phyloP scores from a whole-genome alignment of 2,113 vertebrate genomes.

The Calidris pugnax region DNA sequence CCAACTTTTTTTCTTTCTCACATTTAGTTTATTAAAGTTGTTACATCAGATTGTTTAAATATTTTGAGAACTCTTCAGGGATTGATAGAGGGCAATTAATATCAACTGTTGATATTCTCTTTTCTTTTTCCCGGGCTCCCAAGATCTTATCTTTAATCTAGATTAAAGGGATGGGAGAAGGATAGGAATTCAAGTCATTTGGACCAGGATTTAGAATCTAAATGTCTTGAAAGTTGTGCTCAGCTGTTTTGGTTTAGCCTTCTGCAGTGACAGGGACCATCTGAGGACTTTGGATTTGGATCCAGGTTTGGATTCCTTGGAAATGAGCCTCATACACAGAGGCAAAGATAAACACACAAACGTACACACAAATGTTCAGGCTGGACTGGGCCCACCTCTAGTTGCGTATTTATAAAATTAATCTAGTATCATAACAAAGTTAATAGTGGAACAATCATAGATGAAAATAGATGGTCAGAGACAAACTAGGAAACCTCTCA shows the following conservation, averaged over 20 bases:
- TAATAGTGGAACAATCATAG: not conserved
- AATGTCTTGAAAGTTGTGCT: conserved; percentile 1
- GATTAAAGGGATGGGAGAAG: conserved; percentile 19
- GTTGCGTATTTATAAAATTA: not conserved
- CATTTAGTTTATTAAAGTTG: conserved; percentile 32
- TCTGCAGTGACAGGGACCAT: conserved; percentile 30
- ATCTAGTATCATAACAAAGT: not conserved
- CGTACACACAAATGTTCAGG: not conserved
- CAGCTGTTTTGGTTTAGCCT: conserved; percentile 22
- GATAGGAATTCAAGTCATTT: conserved; percentile 28
- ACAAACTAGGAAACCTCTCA: not conserved
- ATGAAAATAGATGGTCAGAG: not conserved
- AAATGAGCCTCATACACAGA: conserved; percentile 15
- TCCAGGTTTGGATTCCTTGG: conserved; percentile 23
- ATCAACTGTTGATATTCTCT: conserved; percentile 31
- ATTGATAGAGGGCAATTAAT: conserved; percentile 26
- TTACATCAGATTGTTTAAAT: conserved; percentile 20
- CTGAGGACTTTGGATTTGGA: conserved; percentile 29
- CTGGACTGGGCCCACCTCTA: not conserved
- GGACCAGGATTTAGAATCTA: conserved; percentile 10
- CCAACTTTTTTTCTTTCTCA: conserved; percentile 19
- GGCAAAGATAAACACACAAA: conserved; percentile 12
- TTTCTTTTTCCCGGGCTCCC: not conserved
- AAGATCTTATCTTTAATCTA: conserved; percentile 46
- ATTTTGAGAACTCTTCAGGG: conserved; percentile 35